Conservation (phyloP, 2,797 vertebrate genomes). For the Pseudotriccus pelzelni region DNA sequence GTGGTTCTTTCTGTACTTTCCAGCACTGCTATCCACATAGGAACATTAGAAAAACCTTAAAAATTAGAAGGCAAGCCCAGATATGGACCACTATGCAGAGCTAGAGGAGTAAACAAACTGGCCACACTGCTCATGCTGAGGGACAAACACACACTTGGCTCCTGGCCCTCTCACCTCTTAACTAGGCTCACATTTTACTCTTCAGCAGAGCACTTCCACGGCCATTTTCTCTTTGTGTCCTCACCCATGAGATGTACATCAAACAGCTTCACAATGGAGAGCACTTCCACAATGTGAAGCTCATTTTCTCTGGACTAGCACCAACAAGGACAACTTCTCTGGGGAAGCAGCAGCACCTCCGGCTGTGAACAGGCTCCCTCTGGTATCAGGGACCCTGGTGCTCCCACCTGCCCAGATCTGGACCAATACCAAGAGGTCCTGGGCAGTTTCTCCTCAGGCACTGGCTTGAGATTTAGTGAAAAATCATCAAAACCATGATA, state of each 20-base stretch:
- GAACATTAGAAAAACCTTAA: not conserved
- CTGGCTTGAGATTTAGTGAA: not conserved
- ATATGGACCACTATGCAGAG: not conserved
- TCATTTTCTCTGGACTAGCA: not conserved
- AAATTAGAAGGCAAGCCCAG: not conserved
- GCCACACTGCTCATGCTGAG: not conserved
- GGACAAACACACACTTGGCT: not conserved
- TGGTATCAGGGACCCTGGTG: not conserved
- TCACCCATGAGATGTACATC: not conserved
- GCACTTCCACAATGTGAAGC: not conserved
- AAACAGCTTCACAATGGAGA: not conserved
- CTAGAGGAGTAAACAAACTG: not conserved
- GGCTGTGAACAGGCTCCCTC: not conserved
- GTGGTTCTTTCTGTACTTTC: not conserved
- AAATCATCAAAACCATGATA: not conserved
- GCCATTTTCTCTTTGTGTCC: not conserved
- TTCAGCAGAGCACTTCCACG: not conserved
- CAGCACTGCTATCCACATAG: not conserved
- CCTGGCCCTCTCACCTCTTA: not conserved
- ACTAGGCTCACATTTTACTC: not conserved
- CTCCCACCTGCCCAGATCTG: not conserved
- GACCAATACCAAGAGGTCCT: not conserved
- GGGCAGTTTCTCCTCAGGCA: not conserved
- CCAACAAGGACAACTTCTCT: not conserved
- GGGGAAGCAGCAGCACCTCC: not conserved